A percentile compares a stretch with the other conserved stretches of the same genome.
phyloP scores from a whole-genome alignment of 2,113 vertebrate genomes.

The Trachemys scripta region DNA sequence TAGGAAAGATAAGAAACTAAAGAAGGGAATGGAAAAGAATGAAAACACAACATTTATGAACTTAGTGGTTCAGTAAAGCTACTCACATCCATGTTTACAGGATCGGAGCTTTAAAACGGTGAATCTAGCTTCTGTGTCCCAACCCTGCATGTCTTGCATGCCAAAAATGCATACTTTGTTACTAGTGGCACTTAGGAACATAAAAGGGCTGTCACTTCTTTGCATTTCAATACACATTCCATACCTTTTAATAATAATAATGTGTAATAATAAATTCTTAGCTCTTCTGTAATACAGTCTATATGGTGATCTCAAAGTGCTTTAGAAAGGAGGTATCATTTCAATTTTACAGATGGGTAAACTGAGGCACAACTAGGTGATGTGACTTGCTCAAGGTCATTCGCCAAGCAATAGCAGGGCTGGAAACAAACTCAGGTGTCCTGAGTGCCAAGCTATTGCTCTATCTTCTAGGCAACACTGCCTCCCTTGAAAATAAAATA shows the following conservation, averaged over 20 bases:
- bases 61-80: not conserved
- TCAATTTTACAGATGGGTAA: not conserved
- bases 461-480: not conserved
- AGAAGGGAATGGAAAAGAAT: not conserved
- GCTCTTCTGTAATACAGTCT: not conserved
- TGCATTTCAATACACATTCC: not conserved
- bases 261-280: not conserved
- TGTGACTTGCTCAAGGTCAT: not conserved
- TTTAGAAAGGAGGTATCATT: not conserved
- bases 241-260: not conserved
- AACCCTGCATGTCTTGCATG: not conserved
- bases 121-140: not conserved
- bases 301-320: not conserved
- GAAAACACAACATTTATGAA: not conserved
- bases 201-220: not conserved
- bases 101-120: rapidly evolving
- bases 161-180: not conserved
- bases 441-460: not conserved
- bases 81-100: not conserved
- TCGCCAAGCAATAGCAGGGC: not conserved
- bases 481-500: not conserved
- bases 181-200: not conserved
- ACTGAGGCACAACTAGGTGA: not conserved
- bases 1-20: too few relatives aligned
- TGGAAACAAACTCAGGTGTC: not conserved